Base-by-base conservation (phyloP, 2,888 invertebrate genomes). In the Ormyrus rosae region DNA sequence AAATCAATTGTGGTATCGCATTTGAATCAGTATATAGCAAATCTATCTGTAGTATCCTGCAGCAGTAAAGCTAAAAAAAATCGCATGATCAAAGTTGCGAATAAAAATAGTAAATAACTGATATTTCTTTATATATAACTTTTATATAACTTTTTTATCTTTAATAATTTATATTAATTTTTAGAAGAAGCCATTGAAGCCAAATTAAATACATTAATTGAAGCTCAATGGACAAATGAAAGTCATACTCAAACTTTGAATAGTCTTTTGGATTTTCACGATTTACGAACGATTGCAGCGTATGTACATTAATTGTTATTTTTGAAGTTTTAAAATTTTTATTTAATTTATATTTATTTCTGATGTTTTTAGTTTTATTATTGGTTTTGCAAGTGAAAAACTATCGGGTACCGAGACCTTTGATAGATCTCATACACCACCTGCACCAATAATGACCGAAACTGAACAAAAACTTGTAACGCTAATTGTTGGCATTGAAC, bases 401-500 rank as follows among this genome's bases (percentile, higher is more conserved):
- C 77, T 82, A 8, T 84, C 87, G 63, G 75, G 83, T n/a, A 61
- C 84, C 0, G 88, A 90, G 81, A 82, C 83, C 65, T 84, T 91
- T 7, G 91, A 91, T 81, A 88, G 83, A 45, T 87, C 87, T 70
- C 85, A 89, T 80, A 90, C 90, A 53, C 91, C 91, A 9, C 91
- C 91, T 48, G 92, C 92, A n/a, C 92, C 92, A 6, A 81, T 91
- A 51, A 88, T 92, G 90, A 91, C 91, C 5, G 86, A 84, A 81
- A 87, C 88, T 1, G 91, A 92, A 70, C 90, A 91, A 82, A 90
- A 89, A 81, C 85, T 92, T 56, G 84, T 90, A 45, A 87, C 90
- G 6, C 86, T 92, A 71, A 86, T 92, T 79, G 76, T 85, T 9
- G 85, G 87, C 79, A 84, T 92, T 19, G 88, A 91, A 65, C 83